Evolutionary conservation across 2,113 vertebrate genomes (phyloP).

Genomic region (Sphaerodactylus townsendi): DNA sequence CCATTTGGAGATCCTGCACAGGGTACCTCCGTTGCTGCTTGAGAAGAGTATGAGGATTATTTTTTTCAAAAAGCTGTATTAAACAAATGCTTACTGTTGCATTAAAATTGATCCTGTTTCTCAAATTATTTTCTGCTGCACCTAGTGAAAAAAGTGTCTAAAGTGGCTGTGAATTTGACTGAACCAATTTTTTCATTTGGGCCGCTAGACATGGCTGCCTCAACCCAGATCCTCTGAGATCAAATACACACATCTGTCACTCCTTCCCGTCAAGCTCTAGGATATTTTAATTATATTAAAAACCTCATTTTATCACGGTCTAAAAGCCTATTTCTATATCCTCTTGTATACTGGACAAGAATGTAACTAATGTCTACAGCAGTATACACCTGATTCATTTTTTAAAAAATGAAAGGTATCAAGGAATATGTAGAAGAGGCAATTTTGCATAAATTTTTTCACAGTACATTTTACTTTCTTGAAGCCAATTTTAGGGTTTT

Average conservation of each 20-base stretch:
- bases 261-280: constrained; percentile 55
- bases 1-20: constrained; percentile 35
- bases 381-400: not conserved
- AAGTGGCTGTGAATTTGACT: constrained; percentile 55
- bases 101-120: constrained; percentile 7
- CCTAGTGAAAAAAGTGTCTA: constrained; percentile 51
- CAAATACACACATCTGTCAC: constrained; percentile 53
- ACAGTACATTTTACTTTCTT: not conserved
- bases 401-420: not conserved
- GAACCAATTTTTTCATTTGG: constrained; percentile 60
- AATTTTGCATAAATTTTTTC: not conserved
- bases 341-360: not conserved
- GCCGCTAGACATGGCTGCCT: constrained; percentile 52
- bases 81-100: not conserved
- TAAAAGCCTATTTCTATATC: not conserved
- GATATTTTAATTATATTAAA: constrained; percentile 45
- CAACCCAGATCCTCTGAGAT: constrained; percentile 47
- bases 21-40: not conserved
- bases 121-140: constrained; percentile 51
- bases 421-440: not conserved
- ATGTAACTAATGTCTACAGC: not conserved
- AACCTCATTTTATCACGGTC: constrained; percentile 14
- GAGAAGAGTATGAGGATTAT: not conserved
- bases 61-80: not conserved
- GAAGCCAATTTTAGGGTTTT: too few species aligned